phyloP scores from a whole-genome alignment of 2,797 vertebrate genomes.

The Intellagama lesueurii region DNA sequence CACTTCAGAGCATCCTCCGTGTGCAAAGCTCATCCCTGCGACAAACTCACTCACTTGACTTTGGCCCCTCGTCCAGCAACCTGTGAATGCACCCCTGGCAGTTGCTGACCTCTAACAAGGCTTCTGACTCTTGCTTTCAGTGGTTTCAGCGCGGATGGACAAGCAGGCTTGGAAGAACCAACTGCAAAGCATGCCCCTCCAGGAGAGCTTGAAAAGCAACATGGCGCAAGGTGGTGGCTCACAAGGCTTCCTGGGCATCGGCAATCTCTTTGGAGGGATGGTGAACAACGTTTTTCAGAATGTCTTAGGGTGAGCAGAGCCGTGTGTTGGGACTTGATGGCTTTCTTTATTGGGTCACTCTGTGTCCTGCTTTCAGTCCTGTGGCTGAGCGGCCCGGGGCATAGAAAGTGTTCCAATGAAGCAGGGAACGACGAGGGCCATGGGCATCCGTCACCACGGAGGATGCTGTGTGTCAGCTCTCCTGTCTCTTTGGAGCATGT shows the following conservation, averaged over 20 bases:
- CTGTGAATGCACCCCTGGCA: background rate
- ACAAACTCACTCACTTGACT: too few species aligned
- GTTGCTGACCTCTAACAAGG: background rate
- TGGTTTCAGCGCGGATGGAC: background rate
- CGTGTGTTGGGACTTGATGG: background rate
- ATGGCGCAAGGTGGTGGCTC: too few species aligned
- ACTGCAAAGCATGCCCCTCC: background rate
- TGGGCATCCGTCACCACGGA: too few species aligned
- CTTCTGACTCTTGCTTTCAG: background rate
- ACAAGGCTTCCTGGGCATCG: background rate
- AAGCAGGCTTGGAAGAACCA: background rate
- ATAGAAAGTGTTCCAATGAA: too few species aligned
- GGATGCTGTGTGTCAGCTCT: too few species aligned
- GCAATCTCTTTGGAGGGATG: fast-evolving
- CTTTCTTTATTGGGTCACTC: background rate
- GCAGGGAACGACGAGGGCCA: too few species aligned
- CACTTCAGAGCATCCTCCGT: too few species aligned
- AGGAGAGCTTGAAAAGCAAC: background rate
- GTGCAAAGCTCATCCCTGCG: too few species aligned
- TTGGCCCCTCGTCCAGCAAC: background rate
- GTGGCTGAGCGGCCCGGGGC: too few species aligned
- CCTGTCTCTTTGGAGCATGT: too few species aligned
- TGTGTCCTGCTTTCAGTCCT: too few species aligned
- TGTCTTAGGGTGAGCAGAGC: background rate
- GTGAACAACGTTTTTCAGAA: background rate